These are phyloP conservation scores for Aricia agestis DNA, from an alignment of 1,140 invertebrate genomes.

Conservation along the genomic window DNA sequence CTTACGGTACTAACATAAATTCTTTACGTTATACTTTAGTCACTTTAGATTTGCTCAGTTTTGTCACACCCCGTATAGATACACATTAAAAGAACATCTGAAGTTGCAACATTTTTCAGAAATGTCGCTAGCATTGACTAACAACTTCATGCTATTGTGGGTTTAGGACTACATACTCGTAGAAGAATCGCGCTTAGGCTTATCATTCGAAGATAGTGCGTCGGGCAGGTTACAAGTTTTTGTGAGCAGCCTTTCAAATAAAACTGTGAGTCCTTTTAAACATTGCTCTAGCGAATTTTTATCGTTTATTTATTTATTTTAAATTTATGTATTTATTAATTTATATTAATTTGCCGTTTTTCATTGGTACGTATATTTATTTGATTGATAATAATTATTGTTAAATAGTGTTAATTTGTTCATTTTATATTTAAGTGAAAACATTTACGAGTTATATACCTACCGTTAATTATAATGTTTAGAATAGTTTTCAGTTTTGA, in stretches of 20 bases:
- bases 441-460: too few species aligned
- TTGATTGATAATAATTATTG: too few species aligned
- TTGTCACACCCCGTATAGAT: too few species aligned
- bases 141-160: not conserved
- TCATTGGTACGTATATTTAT: too few species aligned
- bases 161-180: not conserved
- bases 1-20: too few species aligned
- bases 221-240: not conserved
- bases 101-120: conserved; percentile 10
- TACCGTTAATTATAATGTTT: too few species aligned
- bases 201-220: not conserved
- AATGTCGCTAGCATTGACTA: not conserved
- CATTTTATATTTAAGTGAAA: too few species aligned
- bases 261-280: not conserved
- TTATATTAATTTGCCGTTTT: too few species aligned
- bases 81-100: not conserved
- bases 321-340: not conserved
- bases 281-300: not conserved
- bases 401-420: too few species aligned
- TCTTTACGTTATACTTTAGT: too few species aligned
- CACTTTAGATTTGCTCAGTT: too few species aligned
- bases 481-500: too few species aligned
- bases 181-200: not conserved
- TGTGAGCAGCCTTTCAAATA: not conserved
- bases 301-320: not conserved